Percentiles rank a stretch among this genome's conserved stretches.
Conservation (phyloP, 2,113 vertebrate species). For the Ctenodactylus gundi region DNA sequence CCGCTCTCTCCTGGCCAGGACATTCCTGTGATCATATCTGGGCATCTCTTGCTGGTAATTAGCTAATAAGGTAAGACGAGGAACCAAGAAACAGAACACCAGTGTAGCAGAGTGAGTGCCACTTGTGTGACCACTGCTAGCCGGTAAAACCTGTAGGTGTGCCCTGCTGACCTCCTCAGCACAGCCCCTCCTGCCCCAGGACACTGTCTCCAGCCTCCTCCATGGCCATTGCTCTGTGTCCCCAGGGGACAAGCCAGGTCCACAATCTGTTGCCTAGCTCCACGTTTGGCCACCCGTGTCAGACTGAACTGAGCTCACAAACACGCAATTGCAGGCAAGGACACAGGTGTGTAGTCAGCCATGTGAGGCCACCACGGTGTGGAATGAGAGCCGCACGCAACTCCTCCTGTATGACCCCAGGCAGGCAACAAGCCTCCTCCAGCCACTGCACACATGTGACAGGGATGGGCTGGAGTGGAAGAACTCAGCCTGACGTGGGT, state of each 20-base stretch:
- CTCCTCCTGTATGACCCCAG: no score
- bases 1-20: neutral
- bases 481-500: no score
- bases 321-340: neutral
- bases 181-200: neutral
- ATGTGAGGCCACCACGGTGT: neutral
- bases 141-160: no score
- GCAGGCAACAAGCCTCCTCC: no score
- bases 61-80: neutral
- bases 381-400: neutral
- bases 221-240: rapidly evolving
- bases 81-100: neutral
- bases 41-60: neutral
- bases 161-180: neutral
- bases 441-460: no score
- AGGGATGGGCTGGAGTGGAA: no score
- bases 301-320: neutral
- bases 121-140: no score
- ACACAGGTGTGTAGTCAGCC: neutral
- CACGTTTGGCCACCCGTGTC: neutral
- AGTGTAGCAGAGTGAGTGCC: no score
- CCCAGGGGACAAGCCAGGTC: no score
- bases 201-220: neutral
- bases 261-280: neutral
- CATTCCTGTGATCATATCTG: neutral